Evolutionary conservation across 2,888 invertebrate species (phyloP), one percentile per base, ranked within the genome.

Genomic region (Caenorhabditis zanzibari): DNA sequence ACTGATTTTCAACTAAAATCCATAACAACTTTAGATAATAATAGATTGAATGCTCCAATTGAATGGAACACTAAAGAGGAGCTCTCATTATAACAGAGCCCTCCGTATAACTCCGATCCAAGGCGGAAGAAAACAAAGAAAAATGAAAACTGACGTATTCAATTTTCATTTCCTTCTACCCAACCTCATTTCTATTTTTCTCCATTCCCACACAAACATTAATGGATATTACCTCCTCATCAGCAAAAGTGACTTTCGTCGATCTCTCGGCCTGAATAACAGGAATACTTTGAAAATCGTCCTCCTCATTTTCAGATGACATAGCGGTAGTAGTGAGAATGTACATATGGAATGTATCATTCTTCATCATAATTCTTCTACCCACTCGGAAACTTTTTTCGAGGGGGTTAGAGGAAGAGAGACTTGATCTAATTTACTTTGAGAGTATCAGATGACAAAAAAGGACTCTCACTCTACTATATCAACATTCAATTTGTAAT

Each of bases 231-330:
- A 76, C 76, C 76, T 76, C 79, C 64, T 83, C 82, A 75, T 83
- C 82, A 58, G 82, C 82, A 79, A 83, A 83, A 64, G 82, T 83
- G 59, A 83, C 82, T 74, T 74, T 66, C 1, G 82, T 83, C 24
- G 79, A 79, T 22, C 71, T 74, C 64, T 83, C 82, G 24, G 79
- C 41, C 24, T 66, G 59, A 74, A 74, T 74, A 56, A 68, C 64
- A 35, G 38, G 35, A 49, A 69, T 69, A 68, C 59, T 44, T 35
- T 64, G 64, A 66, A 44, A 41, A 16, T 66, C 56, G 24, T 66
- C 28, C 7, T 66, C 28, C 7, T 66, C 58, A 75, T 75, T 75
- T 52, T 66, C 59, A 59, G 58, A 75, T n/a, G 63, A 54, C 64
- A 64, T 74, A n/a, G n/a, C 44, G 44, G 26, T 6, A 19, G 54